These are phyloP conservation scores for Clarias macrocephalus DNA, from an alignment of 2,113 vertebrate species.

Conservation along the genomic window DNA sequence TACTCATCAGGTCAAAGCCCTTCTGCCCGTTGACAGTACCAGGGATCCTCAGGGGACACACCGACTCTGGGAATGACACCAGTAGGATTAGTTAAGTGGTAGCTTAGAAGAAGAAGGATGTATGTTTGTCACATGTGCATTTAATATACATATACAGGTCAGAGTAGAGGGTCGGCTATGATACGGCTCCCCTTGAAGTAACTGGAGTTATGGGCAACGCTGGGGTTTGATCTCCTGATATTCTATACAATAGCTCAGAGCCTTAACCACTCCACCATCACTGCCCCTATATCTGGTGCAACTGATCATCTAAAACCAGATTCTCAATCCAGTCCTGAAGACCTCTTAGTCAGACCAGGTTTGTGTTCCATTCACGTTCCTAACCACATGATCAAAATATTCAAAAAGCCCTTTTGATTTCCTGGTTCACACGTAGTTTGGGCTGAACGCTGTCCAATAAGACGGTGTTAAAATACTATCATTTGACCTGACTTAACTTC, in stretches of 20 bases:
- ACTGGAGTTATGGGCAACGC: background rate
- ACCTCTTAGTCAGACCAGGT: background rate
- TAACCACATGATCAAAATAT: background rate
- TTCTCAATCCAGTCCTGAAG: background rate
- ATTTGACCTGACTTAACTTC: background rate
- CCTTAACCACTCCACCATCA: background rate
- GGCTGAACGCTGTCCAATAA: no score
- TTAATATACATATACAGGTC: background rate
- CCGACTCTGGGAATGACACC: slow-evolving; percentile 59
- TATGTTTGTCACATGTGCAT: background rate
- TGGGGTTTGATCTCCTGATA: background rate
- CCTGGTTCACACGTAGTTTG: background rate
- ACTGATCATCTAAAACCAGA: background rate
- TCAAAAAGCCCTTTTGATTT: background rate
- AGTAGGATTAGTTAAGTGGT: background rate
- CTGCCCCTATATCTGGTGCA: background rate
- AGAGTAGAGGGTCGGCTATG: background rate
- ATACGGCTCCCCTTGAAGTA: background rate
- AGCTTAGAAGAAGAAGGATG: background rate
- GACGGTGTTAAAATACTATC: background rate
- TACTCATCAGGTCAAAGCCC: slow-evolving; percentile 66
- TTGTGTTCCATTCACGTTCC: background rate
- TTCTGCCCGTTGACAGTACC: slow-evolving; percentile 61
- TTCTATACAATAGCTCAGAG: background rate
- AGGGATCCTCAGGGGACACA: slow-evolving; percentile 64